Evolutionary conservation across 2,888 invertebrate genomes (phyloP), one percentile per base, ranked within the genome.

Genomic region (Ethmia dodecea): DNA sequence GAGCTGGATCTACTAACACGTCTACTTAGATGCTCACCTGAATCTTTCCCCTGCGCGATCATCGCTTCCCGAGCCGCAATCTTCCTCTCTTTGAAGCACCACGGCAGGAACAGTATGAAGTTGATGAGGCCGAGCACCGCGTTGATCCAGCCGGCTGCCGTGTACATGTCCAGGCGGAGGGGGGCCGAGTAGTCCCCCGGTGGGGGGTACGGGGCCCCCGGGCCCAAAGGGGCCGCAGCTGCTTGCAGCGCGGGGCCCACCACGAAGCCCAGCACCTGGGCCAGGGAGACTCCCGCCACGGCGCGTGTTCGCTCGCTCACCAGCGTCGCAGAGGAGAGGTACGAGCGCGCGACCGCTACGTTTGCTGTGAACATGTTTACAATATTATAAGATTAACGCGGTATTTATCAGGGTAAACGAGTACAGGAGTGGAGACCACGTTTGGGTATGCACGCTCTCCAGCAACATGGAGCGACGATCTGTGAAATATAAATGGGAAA

Each of bases 221-320:
- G 88, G 1, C 94, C 94, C 20, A 95, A 76, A 3, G 93, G 94
- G 9, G 94, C 93, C 0, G 94, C 93, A 2, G 90, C 89, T 1
- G 94, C 92, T 80, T 96, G 95, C 38, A 95, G 76, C 26, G 91
- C 94, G 4, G 96, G 95, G 0, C 96, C 96, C 46, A 95, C 90
- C 37, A 95, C 92, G 73, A 95, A 96, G 29, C 96, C 96, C 41
- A 96, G 78, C 22, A 95, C 94, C 84, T 95, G 95, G 24, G 94
- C 94, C 44, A 95, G 80, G 1, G 95, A 94, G 31, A 94, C 91
- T 88, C 92, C 92, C 0, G 95, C 93, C 30, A 96, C 93, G 1
- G 94, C 94, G 42, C 91, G 89, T 1, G 95, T 96, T 38, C 95
- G 88, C 78, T 96, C 96, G 29, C 87, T 78, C 22, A 93, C 70